Base-by-base conservation (phyloP, 2,797 vertebrate genomes). In the Anabacerthia variegaticeps region DNA sequence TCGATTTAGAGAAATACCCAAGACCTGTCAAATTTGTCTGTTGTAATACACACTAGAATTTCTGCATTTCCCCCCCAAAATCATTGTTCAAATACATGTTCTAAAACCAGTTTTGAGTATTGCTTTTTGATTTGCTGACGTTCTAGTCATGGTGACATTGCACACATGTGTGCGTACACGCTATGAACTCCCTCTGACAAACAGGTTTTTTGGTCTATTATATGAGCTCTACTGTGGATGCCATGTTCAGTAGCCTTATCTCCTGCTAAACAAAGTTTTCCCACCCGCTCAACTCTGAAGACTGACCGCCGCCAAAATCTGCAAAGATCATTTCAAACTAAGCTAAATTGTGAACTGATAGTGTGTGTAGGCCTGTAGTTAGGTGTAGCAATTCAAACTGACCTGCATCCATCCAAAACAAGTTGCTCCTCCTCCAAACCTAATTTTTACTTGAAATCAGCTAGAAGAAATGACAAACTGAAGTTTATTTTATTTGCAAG, bases 401-500 rank as follows among this genome's bases (percentile, higher is more conserved):
- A 97, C 97, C 94, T 97, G 94, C 96, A 96, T 98, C 96, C 96
- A 97, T 97, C 96, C 96, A 93, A 97, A 97, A 97, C 96, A 95
- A 96, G 93, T 98, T 97, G 96, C 92, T 97, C 95, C 86, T 96
- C 69, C 81, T 93, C 74, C 74, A 95, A 96, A 96, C 93, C 96
- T 97, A 96, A 97, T 78, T 97, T 96, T 98, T 98, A 98, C 98
- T 98, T 98, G 98, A 98, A 98, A 97, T 98, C 97, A 94, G 82
- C 94, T 97, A 95, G 92, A 95, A 96, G 90, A 97, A 97, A 93
- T 54, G 61, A 93, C 90, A 97, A 96, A 96, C 94, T 82, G 87
- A 97, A 94, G 73, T 71, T 74, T 94, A 62, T 96, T 97, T 98
- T 97, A 89, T 97, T 96, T 97, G 96, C 92, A 96, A 97, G 95